These are phyloP conservation scores for Varanus salvator DNA, from an alignment of 2,113 vertebrate species.

Conservation along the genomic window DNA sequence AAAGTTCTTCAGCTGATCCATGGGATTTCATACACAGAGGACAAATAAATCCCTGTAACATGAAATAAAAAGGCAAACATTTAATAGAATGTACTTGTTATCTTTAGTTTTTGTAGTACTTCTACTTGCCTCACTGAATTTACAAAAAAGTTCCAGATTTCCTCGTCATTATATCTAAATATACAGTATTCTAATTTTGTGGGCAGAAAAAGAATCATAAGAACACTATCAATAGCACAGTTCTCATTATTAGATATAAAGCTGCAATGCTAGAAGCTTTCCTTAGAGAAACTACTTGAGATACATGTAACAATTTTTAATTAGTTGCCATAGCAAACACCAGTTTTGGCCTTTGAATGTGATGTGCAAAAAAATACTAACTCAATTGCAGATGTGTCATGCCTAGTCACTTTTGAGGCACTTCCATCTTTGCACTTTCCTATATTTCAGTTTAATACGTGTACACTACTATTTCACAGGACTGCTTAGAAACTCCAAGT, in stretches of 20 bases:
- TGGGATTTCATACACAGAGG: slow-evolving; percentile 99
- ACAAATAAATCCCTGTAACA: slow-evolving; percentile 95
- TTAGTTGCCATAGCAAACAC: not conserved
- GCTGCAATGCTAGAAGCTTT: not conserved
- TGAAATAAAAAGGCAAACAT: slow-evolving; percentile 23
- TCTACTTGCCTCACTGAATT: not conserved
- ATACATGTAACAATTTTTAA: not conserved
- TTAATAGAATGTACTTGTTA: not conserved
- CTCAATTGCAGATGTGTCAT: not conserved
- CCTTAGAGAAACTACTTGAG: not conserved
- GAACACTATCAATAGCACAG: not conserved
- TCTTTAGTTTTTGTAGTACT: not conserved
- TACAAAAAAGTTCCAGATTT: not conserved
- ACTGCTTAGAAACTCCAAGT: too few relatives aligned
- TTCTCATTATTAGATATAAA: not conserved
- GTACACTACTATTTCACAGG: not conserved
- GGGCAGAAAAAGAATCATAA: not conserved
- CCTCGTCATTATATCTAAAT: not conserved
- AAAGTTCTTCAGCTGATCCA: slow-evolving; percentile 96
- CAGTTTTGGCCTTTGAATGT: not conserved
- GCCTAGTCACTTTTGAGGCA: not conserved
- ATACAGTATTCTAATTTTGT: not conserved
- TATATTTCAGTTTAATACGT: not conserved
- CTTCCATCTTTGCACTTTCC: not conserved
- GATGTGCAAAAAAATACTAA: not conserved